Evolutionary conservation across 1,140 invertebrate genomes (phyloP), one percentile per base, ranked within the genome.

Genomic region (Mesaphorura yosii): DNA sequence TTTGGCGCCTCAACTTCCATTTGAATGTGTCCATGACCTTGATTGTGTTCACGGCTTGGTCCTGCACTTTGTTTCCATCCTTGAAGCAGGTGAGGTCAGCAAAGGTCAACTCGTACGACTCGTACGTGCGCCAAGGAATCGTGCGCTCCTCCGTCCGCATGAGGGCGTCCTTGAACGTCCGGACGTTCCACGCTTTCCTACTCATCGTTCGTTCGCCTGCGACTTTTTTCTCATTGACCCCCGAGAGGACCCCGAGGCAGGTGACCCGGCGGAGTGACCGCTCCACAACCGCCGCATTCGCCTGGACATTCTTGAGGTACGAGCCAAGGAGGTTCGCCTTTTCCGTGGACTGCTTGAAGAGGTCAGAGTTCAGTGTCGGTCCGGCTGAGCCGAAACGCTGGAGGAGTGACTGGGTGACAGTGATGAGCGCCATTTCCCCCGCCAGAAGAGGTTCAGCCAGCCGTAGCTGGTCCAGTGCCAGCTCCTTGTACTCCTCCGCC

Each of bases 21-120:
- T n/a, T n/a, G n/a, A n/a, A n/a, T n/a, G n/a, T n/a, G n/a, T n/a
- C n/a, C n/a, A n/a, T n/a, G n/a, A n/a, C n/a, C n/a, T n/a, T n/a
- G n/a, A n/a, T n/a, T n/a, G n/a, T n/a, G n/a, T 48, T 15, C 10
- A 52, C 17, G 5, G 51, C 51, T 46, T 52, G 51, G 22, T 52
- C 51, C 7, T 25, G 12, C 22, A 42, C 37, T 4, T 10, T 10
- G 10, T 42, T 42, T 7, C 25, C 10, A 34, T 52, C 51, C 6
- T 52, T 3, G 22, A 25, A 29, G 7, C 5, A 19, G 7, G 51
- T 52, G 6, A 52, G 27, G 22, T 45, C 27, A 20, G 44, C 3
- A 27, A 52, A 45, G 7, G 25, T 20, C 3, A 52, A 37, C 20
- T 37, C 3, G 22, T 45, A 52, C 5, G n/a, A 12, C 4, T 25